Base-by-base conservation (phyloP, 2,888 invertebrate genomes). In the Eristalis arbustorum region DNA sequence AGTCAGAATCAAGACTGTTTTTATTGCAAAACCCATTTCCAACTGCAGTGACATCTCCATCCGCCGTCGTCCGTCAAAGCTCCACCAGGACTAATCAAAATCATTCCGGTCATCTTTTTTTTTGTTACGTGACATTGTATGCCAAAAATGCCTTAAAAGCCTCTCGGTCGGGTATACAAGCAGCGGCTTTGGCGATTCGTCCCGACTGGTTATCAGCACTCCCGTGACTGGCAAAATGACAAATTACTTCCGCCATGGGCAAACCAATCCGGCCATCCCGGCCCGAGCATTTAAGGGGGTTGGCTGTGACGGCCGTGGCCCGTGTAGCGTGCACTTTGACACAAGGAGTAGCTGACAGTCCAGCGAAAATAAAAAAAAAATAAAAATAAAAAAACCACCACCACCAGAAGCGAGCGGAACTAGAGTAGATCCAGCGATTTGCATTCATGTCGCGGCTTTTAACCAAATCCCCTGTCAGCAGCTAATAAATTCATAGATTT, bases 401-500 rank as follows among this genome's bases (percentile, higher is more conserved):
- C 18, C 49, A 18, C 18, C 49, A n/a, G n/a, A 42, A 42, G n/a
- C 42, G 49, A 49, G 18, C 49, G 49, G 49, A 49, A 49, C 49
- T 49, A 18, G 31, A 31, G 49, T 73, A 64, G 64, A 72, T 73
- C 73, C 73, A 69, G 73, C 73, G 73, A 85, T 85, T 82, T 85
- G 85, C 85, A 85, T 82, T 81, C 85, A 77, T 73, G 76, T 77
- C 73, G 85, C 73, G 82, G 82, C 76, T 85, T 85, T 82, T 82
- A 73, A 85, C 81, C 72, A 85, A 85, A 85, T 82, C 76, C 82
- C 75, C 72, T 85, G 85, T 85, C 85, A 82, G 68, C 85, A 69
- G 82, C 69, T 85, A 81, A 85, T 85, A 84, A 84, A 84, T 84
- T 85, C 73, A 82, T 77, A 85, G 82, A 82, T 84, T 84, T 81